These are phyloP conservation scores for Bolborhynchus lineola DNA, from an alignment of 2,113 vertebrate genomes.

Conservation along the genomic window DNA sequence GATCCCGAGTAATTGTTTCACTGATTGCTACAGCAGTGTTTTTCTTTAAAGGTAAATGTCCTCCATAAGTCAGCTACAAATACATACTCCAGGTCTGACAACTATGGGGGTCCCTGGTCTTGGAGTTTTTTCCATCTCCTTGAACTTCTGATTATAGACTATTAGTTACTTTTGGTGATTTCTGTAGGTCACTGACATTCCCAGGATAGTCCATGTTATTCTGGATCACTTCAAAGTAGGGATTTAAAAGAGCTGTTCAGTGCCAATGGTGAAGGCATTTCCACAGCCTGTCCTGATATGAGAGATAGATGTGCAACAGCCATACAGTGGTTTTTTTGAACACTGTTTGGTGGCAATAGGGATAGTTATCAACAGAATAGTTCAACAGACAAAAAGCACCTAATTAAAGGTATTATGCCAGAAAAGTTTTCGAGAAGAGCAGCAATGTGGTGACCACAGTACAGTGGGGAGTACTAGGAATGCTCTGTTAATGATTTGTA, in stretches of 20 bases:
- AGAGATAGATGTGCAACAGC: neutral
- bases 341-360: neutral
- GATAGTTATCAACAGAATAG: neutral
- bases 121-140: neutral
- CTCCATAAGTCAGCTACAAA: neutral
- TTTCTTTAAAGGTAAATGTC: neutral
- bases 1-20: neutral
- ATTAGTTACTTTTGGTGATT: neutral
- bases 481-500: neutral
- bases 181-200: neutral
- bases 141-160: neutral
- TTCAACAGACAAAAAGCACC: neutral
- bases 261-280: neutral
- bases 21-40: neutral
- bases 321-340: neutral
- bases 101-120: neutral
- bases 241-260: neutral
- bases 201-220: neutral
- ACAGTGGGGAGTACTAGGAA: neutral
- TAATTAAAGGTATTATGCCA: neutral
- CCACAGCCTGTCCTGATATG: neutral
- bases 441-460: neutral
- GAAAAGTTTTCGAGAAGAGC: neutral
- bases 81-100: neutral
- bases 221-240: neutral